Percentiles rank a stretch among this genome's conserved stretches.
Conservation (phyloP, 2,113 vertebrate genomes). For the Macroglossus sobrinus region DNA sequence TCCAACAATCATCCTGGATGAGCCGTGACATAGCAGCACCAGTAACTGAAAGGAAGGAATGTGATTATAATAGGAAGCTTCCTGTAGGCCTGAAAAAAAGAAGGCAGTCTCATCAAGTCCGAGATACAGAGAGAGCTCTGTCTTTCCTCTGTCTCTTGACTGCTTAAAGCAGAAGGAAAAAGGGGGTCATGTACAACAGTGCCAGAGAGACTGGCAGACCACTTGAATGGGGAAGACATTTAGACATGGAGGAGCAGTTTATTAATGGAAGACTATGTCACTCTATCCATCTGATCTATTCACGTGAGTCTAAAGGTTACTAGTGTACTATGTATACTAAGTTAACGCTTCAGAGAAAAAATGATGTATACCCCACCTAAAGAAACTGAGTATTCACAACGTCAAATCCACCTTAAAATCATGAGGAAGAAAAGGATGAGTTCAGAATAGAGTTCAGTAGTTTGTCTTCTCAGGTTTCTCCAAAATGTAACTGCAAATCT, state of each 20-base stretch:
- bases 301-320: not conserved
- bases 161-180: constrained; percentile 4
- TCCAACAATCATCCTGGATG: not conserved
- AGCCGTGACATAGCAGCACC: not conserved
- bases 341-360: not conserved
- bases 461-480: constrained; percentile 32
- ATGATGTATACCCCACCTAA: not conserved
- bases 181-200: not conserved
- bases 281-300: not conserved
- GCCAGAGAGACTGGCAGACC: not conserved
- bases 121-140: not conserved
- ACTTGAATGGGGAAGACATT: not conserved
- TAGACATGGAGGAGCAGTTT: not conserved
- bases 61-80: constrained; percentile 13
- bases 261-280: not conserved
- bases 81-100: not conserved
- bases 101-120: not conserved
- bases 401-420: not conserved
- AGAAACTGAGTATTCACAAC: not conserved
- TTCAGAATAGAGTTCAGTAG: not conserved
- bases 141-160: not conserved
- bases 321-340: not conserved
- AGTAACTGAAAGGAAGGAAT: constrained; percentile 17
- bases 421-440: constrained; percentile 22
- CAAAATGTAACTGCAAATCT: constrained; percentile 43